These are phyloP conservation scores for Andrena trimmerana DNA, from an alignment of 2,888 invertebrate species.

Conservation along the genomic window DNA sequence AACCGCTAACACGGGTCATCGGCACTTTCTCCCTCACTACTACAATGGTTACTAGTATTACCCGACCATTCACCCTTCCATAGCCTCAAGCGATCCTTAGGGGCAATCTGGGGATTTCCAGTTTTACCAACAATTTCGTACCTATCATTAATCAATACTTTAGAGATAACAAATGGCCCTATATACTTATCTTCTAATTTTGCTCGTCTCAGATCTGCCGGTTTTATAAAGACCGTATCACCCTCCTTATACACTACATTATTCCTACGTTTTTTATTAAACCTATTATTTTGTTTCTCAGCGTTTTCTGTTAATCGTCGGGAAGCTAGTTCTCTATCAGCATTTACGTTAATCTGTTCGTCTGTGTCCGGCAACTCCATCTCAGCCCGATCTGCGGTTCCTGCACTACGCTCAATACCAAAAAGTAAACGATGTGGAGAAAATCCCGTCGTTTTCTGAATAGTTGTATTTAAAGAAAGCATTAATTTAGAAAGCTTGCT, in stretches of 20 bases:
- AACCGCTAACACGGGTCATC: too few species aligned
- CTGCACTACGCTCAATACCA: background rate
- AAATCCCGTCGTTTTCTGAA: slow-evolving; percentile 5
- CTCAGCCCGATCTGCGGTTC: background rate
- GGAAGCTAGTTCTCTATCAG: background rate
- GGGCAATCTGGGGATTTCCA: background rate
- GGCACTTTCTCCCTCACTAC: too few species aligned
- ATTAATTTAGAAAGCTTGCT: background rate
- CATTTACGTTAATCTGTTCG: background rate
- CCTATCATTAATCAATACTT: background rate
- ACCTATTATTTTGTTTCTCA: background rate
- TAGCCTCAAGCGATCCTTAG: slow-evolving; percentile 5
- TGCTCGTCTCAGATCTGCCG: background rate
- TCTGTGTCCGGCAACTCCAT: background rate
- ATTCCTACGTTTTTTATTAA: background rate
- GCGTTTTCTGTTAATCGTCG: background rate
- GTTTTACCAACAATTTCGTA: slow-evolving; percentile 6
- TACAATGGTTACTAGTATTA: background rate
- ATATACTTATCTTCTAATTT: slow-evolving; percentile 10
- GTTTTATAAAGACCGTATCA: slow-evolving; percentile 5
- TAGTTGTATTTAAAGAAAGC: background rate
- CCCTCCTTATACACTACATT: slow-evolving; percentile 1
- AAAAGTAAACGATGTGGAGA: slow-evolving; percentile 8
- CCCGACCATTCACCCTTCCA: slow-evolving; percentile 8
- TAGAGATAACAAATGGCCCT: slow-evolving; percentile 6